phyloP scores from a whole-genome alignment of 2,797 vertebrate species.

The Pampus argenteus region DNA sequence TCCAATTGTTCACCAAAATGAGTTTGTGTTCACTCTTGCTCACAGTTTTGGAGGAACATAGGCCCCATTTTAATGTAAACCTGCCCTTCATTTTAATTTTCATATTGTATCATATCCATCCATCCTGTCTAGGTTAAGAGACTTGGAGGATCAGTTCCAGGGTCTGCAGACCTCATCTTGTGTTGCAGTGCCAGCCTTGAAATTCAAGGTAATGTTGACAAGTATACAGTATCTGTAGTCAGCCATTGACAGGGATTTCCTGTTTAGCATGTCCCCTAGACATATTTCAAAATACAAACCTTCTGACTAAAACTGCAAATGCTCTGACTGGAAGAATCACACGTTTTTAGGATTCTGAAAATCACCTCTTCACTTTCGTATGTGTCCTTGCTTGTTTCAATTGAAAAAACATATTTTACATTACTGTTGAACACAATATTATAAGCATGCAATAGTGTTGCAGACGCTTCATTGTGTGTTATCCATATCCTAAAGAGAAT shows the following conservation, averaged over 20 bases:
- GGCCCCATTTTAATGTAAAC: too few relatives aligned
- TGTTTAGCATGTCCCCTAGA: neutral
- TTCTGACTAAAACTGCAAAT: neutral
- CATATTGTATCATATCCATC: neutral
- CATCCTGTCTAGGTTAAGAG: slow-evolving; percentile 85
- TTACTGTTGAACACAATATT: too few relatives aligned
- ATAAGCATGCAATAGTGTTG: too few relatives aligned
- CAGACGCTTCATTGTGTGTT: too few relatives aligned
- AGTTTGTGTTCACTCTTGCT: neutral
- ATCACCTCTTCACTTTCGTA: too few relatives aligned
- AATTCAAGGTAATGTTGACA: slow-evolving; percentile 90
- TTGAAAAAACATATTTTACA: too few relatives aligned
- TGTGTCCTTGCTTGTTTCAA: too few relatives aligned
- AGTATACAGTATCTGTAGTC: neutral
- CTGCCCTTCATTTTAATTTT: neutral
- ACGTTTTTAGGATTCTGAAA: too few relatives aligned
- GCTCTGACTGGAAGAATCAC: too few relatives aligned
- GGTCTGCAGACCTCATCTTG: slow-evolving; percentile 86
- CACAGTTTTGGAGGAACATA: neutral
- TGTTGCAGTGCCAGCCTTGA: slow-evolving; percentile 89
- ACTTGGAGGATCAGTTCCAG: slow-evolving; percentile 91
- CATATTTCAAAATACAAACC: neutral
- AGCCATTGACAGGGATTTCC: neutral
- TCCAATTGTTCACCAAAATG: too few relatives aligned
- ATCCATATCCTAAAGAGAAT: too few relatives aligned